Conservation (phyloP, 2,888 invertebrate species). For the Penaeus monodon region DNA sequence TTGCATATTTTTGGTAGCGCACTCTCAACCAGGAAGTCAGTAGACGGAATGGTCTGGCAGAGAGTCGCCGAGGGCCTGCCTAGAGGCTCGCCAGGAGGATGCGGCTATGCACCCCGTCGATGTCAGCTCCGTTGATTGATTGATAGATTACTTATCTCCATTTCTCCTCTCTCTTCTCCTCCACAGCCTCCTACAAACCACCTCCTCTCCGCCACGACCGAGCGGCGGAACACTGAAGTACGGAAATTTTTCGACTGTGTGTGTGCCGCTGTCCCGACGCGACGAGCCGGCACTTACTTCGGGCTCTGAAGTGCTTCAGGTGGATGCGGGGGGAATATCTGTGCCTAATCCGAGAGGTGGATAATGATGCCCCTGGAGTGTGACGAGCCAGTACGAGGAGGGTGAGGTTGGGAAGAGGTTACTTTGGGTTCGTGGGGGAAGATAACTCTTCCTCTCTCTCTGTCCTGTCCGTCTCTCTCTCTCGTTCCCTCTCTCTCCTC, state of each 20-base stretch:
- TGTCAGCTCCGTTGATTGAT: no score
- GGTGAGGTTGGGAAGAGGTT: no score
- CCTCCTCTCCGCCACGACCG: constrained; percentile 79
- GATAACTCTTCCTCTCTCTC: no score
- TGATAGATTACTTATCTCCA: neutral
- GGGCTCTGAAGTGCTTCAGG: constrained; percentile 85
- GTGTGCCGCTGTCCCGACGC: constrained; percentile 84
- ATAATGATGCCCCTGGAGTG: constrained; percentile 64
- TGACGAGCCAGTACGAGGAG: constrained; percentile 48
- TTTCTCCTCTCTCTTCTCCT: neutral
- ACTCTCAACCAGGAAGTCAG: no score
- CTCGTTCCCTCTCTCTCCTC: accelerated
- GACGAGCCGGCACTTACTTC: constrained; percentile 83
- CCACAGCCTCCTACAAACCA: constrained; percentile 79
- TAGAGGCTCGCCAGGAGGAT: no score
- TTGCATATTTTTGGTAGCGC: no score
- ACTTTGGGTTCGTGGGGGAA: no score
- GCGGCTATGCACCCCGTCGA: no score
- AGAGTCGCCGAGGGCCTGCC: no score
- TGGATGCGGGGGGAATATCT: constrained; percentile 71
- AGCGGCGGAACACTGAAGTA: constrained; percentile 80
- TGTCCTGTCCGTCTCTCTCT: no score
- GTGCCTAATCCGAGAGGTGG: constrained; percentile 46
- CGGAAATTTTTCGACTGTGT: constrained; percentile 86
- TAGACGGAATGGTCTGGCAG: no score